Base-by-base conservation (phyloP, 2,113 vertebrate species). In the Motacilla tschutschensis region DNA sequence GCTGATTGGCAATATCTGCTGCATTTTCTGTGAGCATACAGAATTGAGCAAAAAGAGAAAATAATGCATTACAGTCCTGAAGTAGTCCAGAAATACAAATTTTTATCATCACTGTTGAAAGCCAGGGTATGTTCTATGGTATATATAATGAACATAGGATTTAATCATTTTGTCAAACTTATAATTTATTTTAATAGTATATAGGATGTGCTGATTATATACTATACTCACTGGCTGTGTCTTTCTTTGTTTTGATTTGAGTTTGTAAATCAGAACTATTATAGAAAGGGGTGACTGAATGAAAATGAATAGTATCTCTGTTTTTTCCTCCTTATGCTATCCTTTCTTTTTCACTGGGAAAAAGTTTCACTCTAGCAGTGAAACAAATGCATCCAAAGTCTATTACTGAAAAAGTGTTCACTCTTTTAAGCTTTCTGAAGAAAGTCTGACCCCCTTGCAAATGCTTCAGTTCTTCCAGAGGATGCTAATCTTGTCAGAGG, bases 1-100 rank as follows among this genome's bases (percentile, higher is more conserved):
- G 98, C 44, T 98, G 96, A 81, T 95, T 98, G 12, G 98, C 98
- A 10, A 98, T 97, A n/a, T 98, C 97, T 20, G 97, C 98, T 17
- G 98, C 98, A 47, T 98, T 98, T 75, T 97, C 98, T 99, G 93
- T 67, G 60, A 82, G 60, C 14, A 47, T 24, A 67, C 28, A 31
- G n/a, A 46, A 93, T 21, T 50, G 89, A 84, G 7, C 25, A 65
- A 54, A 92, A 78, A 80, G 20, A 85, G 7, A 75, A 91, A 81
- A 79, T 17, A 69, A 69, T 26, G 12, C 24, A 29, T 50, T 69
- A 33, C 14, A 73, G 17, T 53, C 25, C 50, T 41, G 20, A 85
- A 70, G 26, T 14, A 77, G 67, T 41, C 15, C 9, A 82, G 35
- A 85, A 83, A 79, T 20, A 54, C 8, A 58, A 18, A 4, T 22